Percentiles rank a stretch among this genome's conserved stretches.
phyloP scores from a whole-genome alignment of 2,113 vertebrate genomes.

The Vulpes vulpes region DNA sequence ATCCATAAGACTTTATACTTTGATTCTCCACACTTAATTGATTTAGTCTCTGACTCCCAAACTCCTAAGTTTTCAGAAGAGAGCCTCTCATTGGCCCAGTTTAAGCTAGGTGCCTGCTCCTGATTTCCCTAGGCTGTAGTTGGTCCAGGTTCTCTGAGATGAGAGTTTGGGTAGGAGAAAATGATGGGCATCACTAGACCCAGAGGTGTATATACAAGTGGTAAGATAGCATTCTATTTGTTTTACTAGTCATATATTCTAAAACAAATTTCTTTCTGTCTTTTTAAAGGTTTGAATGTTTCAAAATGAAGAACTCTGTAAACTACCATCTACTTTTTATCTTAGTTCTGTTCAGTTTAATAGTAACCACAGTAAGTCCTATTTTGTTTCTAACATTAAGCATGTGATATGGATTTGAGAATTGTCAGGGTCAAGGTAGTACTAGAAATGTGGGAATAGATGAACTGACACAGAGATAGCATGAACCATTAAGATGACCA shows the following conservation, averaged over 20 bases:
- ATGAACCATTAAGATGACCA: neutral
- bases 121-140: neutral
- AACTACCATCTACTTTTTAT: constrained; percentile 92
- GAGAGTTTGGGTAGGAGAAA: neutral
- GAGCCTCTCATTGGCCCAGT: neutral
- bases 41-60: neutral
- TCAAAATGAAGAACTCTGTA: constrained; percentile 94
- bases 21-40: neutral
- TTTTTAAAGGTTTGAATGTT: constrained; percentile 97
- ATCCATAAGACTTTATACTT: neutral
- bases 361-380: constrained; percentile 95
- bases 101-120: neutral
- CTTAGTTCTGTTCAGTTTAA: constrained; percentile 94
- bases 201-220: neutral
- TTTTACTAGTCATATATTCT: constrained; percentile 59
- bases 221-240: constrained; percentile 9
- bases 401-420: neutral
- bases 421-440: neutral
- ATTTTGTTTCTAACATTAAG: constrained; percentile 73
- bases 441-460: constrained; percentile 10
- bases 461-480: neutral
- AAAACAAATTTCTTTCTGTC: constrained; percentile 64
- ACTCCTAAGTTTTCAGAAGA: neutral
- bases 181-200: neutral
- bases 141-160: neutral